Base-by-base conservation (phyloP, 2,797 vertebrate species). In the Parauchenoglanis ngamensis region DNA sequence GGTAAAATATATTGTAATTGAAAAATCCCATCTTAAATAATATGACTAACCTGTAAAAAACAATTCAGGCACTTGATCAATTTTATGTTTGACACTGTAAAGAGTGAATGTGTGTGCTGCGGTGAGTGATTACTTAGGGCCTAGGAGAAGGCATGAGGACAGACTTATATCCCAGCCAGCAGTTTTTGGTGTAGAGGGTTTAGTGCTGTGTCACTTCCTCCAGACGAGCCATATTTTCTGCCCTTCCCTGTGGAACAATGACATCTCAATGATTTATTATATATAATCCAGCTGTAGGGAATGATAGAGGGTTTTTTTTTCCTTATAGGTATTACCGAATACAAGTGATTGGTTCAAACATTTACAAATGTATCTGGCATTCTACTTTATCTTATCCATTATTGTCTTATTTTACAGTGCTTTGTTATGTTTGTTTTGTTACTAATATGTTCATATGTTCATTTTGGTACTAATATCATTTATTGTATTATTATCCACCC, bases 211-310 rank as follows among this genome's bases (percentile, higher is more conserved):
- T 75, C 79, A 76, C 23, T 88, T 87, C 83, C 52, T 67, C 56
- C 68, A 87, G 89, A 84, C 57, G 4, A 35, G 21, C 57, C 65
- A 65, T 85, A 49, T 88, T n/a, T 86, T 80, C 68, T 86, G 57
- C 59, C 59, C 15, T 63, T 87, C 70, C 75, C 83, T 73, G 54
- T 87, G 59, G 70, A 85, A 77, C 82, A 87, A 70, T 90, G 54
- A 61, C 61, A 73, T 76, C 72, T 75, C 11, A 79, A 57, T 68
- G 52, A 79, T 57, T 86, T 85, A 88, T 81, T 63, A 77, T 77
- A 68, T 46, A 3, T 35, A 40, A 72, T 65, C 49, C 25, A 75
- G 54, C 44, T 57, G 13, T 52, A 28, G 40, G 35, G 31, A 73
- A 78, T 77, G 21, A 81, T 78, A 46, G 65, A 78, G 65, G 28